Evolutionary conservation across 2,113 vertebrate species (phyloP).

Genomic region (Clinocottus analis): DNA sequence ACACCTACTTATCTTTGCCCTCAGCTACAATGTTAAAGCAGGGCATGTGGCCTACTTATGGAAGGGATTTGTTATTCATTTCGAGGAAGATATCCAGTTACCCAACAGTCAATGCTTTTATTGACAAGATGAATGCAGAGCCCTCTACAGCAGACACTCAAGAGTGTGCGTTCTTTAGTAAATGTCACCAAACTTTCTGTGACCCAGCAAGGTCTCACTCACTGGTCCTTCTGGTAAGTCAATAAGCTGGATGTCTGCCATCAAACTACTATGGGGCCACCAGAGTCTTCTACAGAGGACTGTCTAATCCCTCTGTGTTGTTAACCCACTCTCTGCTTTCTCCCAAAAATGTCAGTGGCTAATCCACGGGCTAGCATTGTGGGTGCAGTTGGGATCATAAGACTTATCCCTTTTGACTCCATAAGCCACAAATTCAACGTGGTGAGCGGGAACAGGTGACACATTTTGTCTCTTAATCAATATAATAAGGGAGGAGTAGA

Average conservation of each 20-base stretch:
- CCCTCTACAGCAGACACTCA: constrained; percentile 9
- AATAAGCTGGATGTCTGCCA: constrained; percentile 40
- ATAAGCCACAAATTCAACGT: constrained; percentile 57
- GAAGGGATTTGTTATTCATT: not conserved
- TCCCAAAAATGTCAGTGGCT: constrained; percentile 62
- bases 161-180: constrained; percentile 7
- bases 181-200: constrained; percentile 36
- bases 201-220: constrained; percentile 14
- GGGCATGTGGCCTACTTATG: not conserved
- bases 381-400: constrained; percentile 67
- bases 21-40: not conserved
- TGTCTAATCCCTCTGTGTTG: constrained; percentile 66
- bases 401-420: constrained; percentile 66
- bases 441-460: constrained; percentile 54
- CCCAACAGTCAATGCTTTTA: not conserved
- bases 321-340: constrained; percentile 64
- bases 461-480: constrained; percentile 31
- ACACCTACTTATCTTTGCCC: constrained; percentile 3
- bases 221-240: constrained; percentile 29
- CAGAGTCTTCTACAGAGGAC: constrained; percentile 39
- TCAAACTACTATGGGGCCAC: constrained; percentile 22
- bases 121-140: not conserved
- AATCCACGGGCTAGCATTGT: constrained; percentile 70
- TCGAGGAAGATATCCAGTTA: constrained; percentile 3
- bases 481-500: not conserved